phyloP scores from a whole-genome alignment of 2,797 vertebrate species.

The Arctocebus calabarensis region DNA sequence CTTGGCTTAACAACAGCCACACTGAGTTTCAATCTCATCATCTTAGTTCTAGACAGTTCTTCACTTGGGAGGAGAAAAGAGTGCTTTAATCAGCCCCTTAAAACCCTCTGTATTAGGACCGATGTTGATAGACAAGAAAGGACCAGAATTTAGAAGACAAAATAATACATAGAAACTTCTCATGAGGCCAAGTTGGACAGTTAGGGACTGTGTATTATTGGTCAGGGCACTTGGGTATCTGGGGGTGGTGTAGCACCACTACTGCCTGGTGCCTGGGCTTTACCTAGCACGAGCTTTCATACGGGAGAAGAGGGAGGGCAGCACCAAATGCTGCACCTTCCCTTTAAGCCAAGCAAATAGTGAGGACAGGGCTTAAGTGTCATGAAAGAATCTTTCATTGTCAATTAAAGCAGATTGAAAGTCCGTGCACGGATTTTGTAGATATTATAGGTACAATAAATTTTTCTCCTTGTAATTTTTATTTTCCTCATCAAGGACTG shows the following conservation, averaged over 20 bases:
- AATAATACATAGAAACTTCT: neutral
- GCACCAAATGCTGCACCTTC: neutral
- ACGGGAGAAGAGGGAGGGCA: neutral
- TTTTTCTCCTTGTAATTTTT: neutral
- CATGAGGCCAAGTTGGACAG: neutral
- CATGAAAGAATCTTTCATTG: neutral
- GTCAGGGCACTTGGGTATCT: neutral
- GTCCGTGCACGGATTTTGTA: neutral
- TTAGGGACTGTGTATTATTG: neutral
- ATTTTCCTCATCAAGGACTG: neutral
- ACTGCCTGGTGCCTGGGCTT: neutral
- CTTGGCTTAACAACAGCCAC: neutral
- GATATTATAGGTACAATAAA: neutral
- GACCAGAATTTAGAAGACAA: neutral
- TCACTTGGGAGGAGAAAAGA: neutral
- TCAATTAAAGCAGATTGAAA: neutral
- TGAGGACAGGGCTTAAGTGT: neutral
- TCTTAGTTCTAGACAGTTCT: neutral
- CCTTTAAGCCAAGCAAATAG: neutral
- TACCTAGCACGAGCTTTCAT: no score
- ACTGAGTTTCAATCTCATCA: neutral
- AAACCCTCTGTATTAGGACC: neutral
- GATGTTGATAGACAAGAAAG: neutral
- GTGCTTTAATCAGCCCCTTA: neutral
- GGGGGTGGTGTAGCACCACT: neutral